Evolutionary conservation across 2,113 vertebrate genomes (phyloP).

Genomic region (human (Homo sapiens)): GRCh38 chr9:7814001-7814500

Average conservation of each 20-base stretch:
- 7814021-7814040: not conserved
- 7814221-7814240: not conserved
- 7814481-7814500: not conserved
- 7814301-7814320: not conserved
- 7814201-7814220: not conserved
- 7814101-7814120: not conserved
- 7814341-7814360: not conserved
- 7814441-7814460: not conserved
- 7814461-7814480: not conserved
- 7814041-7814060: not conserved
- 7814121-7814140: not conserved
- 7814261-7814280: not conserved
- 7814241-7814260: not conserved
- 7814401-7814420: not conserved
- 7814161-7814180: not conserved
- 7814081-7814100: not conserved
- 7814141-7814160: not conserved
- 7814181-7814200: slow-evolving; percentile 15
- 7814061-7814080: not conserved
- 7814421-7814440: not conserved
- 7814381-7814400: not conserved
- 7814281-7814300: not conserved
- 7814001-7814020: too few species aligned
- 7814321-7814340: not conserved
- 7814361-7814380: not conserved